Evolutionary conservation across 2,888 invertebrate species (phyloP), one percentile per base, ranked within the genome.

Genomic region (Patella depressa): DNA sequence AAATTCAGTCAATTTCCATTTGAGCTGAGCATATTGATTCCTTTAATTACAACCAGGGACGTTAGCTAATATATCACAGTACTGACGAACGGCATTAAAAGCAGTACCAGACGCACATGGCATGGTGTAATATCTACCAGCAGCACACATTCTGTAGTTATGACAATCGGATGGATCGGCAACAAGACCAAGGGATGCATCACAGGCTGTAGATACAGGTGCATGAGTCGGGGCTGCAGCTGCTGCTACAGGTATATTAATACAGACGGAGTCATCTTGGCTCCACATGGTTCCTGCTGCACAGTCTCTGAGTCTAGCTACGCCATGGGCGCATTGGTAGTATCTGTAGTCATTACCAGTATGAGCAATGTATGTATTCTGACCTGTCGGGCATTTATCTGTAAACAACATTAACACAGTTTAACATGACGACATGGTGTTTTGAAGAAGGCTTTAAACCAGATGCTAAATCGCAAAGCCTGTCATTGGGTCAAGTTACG

Each of bases 241-340:
- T 65, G 11, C 19, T 24, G 19, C 19, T 4, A 65, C 11, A 3
- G 19, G 11, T 15, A 59, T 72, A 55, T 80, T 73, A 9, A 69
- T 69, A 55, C 80, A 80, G 34, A 29, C 57, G 24, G 24, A n/a
- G n/a, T 24, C 70, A 29, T 54, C 70, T 55, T 78, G 74, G 45
- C 76, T 76, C 75, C 73, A 80, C 45, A 59, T 55, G 17, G 78
- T 78, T 15, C 72, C 74, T 53, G 72, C 78, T 17, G 72, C 53
- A 76, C 80, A 80, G 12, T 73, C 54, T 53, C 54, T 73, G n/a
- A 78, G 71, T 11, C 65, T 15, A 0, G 80, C 80, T 53, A 80
- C 76, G 9, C 70, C 78, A 59, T 80, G 76, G 74, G 72, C 77
- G 71, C 80, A 80, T 70, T 74, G 78, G 78, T 78, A 80, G 76